A percentile compares a stretch with the other conserved stretches of the same genome.
Conservation (phyloP, 2,888 invertebrate species). For the Anoplius nigerrimus region DNA sequence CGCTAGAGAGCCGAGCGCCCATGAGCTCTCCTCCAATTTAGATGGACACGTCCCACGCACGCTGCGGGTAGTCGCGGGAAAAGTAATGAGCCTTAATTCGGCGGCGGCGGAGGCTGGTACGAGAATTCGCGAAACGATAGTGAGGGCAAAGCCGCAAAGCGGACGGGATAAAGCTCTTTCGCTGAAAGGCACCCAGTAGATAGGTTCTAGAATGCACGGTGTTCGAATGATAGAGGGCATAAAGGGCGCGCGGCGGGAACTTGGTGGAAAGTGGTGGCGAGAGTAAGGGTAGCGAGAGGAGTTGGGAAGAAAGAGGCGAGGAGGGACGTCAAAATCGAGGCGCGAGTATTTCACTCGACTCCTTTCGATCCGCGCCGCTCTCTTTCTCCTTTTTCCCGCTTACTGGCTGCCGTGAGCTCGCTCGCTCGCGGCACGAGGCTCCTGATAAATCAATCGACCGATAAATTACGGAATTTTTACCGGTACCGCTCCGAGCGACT, state of each 20-base stretch:
- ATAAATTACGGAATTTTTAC: slow-evolving; percentile 20
- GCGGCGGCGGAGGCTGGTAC: background rate
- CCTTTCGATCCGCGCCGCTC: no score
- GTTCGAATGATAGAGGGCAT: background rate
- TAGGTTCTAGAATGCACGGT: background rate
- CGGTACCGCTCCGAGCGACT: slow-evolving; percentile 16
- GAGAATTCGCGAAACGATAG: background rate
- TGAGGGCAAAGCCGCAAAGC: no score
- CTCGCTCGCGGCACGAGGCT: slow-evolving; percentile 5
- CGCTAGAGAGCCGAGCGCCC: no score
- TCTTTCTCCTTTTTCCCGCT: no score
- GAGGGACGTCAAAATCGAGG: background rate
- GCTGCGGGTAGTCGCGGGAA: background rate
- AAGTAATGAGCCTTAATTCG: background rate
- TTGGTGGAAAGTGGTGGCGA: no score
- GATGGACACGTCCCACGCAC: no score
- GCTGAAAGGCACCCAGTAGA: background rate
- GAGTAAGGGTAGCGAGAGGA: no score
- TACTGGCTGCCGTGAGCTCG: background rate
- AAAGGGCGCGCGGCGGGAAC: background rate
- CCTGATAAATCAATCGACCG: slow-evolving; percentile 30
- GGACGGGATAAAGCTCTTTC: no score
- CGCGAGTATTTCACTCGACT: no score
- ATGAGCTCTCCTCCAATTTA: no score
- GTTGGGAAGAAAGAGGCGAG: background rate